Evolutionary conservation across 2,888 invertebrate genomes (phyloP).

Genomic region (Cheilosia pagana): DNA sequence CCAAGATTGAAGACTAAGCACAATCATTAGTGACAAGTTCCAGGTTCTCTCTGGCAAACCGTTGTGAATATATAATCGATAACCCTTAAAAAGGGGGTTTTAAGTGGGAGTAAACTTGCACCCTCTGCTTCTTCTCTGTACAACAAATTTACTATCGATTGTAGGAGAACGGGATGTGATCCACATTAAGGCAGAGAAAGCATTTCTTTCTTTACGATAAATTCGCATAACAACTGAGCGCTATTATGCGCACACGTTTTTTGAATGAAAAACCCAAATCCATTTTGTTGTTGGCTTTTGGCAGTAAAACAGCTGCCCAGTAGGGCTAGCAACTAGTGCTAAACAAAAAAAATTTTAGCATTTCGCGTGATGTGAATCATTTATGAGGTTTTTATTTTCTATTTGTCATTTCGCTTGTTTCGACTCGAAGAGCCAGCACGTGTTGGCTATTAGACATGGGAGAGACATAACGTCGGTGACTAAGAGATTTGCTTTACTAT

Average conservation of each 20-base stretch:
- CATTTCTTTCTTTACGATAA: neutral
- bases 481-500: neutral
- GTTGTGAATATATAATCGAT: neutral
- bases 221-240: neutral
- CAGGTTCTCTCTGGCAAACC: neutral
- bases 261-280: no score
- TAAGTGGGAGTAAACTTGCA: neutral
- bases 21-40: neutral
- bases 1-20: neutral
- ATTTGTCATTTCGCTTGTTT: neutral
- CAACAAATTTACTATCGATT: neutral
- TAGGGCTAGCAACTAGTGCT: neutral
- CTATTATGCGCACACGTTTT: neutral
- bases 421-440: neutral
- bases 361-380: neutral
- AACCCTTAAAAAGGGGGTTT: neutral
- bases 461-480: neutral
- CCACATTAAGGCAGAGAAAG: neutral
- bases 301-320: neutral
- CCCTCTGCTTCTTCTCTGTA: neutral
- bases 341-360: neutral
- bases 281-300: neutral
- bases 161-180: neutral
- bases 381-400: neutral
- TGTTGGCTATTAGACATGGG: slow-evolving; percentile 9